Percentiles rank a stretch among this genome's conserved stretches.
These are phyloP conservation scores for Sapayoa aenigma DNA, from an alignment of 2,113 vertebrate genomes.

Conservation along the genomic window DNA sequence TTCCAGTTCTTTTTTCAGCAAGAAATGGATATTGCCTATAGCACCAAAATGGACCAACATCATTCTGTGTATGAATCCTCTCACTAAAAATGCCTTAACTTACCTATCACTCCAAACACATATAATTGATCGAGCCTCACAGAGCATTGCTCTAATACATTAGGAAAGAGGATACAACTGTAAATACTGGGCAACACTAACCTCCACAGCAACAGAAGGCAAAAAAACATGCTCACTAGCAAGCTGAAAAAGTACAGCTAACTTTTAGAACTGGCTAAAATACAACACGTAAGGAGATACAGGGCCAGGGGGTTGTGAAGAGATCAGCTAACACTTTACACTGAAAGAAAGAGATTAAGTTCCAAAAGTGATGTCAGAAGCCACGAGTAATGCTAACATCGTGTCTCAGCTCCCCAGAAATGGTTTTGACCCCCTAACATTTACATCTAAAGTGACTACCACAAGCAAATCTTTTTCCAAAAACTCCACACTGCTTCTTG, in stretches of 20 bases:
- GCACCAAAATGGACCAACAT: not conserved
- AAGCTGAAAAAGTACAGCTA: not conserved
- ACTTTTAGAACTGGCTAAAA: slow-evolving; percentile 47
- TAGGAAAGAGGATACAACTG: not conserved
- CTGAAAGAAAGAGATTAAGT: slow-evolving; percentile 27
- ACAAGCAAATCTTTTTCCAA: slow-evolving; percentile 43
- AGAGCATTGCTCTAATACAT: slow-evolving; percentile 31
- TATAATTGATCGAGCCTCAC: slow-evolving; percentile 10
- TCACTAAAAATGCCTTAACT: not conserved
- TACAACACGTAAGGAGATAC: not conserved
- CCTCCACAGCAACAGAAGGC: slow-evolving; percentile 25
- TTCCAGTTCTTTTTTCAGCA: not conserved
- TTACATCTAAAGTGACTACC: slow-evolving; percentile 40
- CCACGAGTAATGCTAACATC: slow-evolving; percentile 45
- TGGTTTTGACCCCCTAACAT: slow-evolving; percentile 51
- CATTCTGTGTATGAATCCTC: not conserved
- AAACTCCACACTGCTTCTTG: slow-evolving; percentile 39
- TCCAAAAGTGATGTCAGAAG: slow-evolving; percentile 49
- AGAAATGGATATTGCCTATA: not conserved
- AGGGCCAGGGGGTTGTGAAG: not conserved
- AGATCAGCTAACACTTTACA: slow-evolving; percentile 39
- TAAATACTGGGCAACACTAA: slow-evolving; percentile 33
- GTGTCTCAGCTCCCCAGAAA: slow-evolving; percentile 11
- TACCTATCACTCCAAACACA: not conserved
- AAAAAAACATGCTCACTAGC: not conserved